Percentiles rank a stretch among this genome's conserved stretches.
Evolutionary conservation across 2,797 vertebrate species (phyloP).

Genomic region (Channallabes apus): DNA sequence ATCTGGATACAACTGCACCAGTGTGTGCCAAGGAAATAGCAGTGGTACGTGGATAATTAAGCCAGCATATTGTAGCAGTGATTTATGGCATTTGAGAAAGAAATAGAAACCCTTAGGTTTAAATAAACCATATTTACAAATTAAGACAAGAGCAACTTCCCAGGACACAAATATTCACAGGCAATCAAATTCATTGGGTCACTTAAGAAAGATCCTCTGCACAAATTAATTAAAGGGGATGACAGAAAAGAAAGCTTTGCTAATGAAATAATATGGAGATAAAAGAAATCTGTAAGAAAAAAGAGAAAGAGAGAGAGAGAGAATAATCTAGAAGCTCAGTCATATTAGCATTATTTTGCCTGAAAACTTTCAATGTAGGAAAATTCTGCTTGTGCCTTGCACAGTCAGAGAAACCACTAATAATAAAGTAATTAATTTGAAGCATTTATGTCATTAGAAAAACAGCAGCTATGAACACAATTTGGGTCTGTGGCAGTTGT

Average conservation of each 20-base stretch:
- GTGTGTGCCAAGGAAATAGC: not conserved
- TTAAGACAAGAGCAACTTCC: not conserved
- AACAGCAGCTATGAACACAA: not conserved
- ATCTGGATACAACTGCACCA: not conserved
- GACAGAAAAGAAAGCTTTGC: slow-evolving; percentile 8
- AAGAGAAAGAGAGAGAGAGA: not conserved
- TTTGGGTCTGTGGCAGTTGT: not conserved
- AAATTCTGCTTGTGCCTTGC: not conserved
- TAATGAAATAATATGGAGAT: not conserved
- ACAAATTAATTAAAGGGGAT: not conserved
- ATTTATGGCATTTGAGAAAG: slow-evolving; percentile 5
- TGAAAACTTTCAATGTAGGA: not conserved
- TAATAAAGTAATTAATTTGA: slow-evolving; percentile 28
- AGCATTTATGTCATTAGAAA: not conserved
- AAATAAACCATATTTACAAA: slow-evolving; percentile 1
- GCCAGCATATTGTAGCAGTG: not conserved
- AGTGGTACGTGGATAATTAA: not conserved
- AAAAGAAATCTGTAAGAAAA: not conserved
- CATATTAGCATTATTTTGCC: not conserved
- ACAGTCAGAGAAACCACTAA: not conserved
- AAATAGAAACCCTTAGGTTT: not conserved
- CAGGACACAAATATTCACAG: not conserved
- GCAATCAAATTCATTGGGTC: slow-evolving; percentile 9
- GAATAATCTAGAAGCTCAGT: not conserved
- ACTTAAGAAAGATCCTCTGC: slow-evolving; percentile 6